Base-by-base conservation (phyloP, 2,797 vertebrate genomes). In the Sarcophilus harrisii region DNA sequence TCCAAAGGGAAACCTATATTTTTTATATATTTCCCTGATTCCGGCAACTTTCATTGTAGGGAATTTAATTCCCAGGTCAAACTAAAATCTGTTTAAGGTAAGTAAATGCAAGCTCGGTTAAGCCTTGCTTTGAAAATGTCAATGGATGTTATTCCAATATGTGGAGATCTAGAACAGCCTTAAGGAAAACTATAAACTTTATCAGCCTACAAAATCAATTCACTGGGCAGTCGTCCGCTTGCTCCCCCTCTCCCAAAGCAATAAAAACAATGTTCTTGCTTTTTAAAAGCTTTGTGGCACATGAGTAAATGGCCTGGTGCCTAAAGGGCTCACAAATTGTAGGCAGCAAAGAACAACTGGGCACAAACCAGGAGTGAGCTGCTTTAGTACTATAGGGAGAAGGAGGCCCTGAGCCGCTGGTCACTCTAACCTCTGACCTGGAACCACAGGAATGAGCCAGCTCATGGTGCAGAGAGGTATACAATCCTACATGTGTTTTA, bases 201-300 rank as follows among this genome's bases (percentile, higher is more conserved):
- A 57, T 57, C 58, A 90, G 49, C 13, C 58, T 59, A 92, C 62
- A 97, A 94, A 94, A 66, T 38, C 60, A 89, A 89, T 55, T 92
- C 16, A 24, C 13, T 11, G n/a, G 24, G 57, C 4, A n/a, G 38
- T 57, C 60, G 73, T 90, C 24, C 6, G 11, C n/a, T 81, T 45
- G 8, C 5, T 81, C 38, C 38, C 21, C 73, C 38, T 27, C 73
- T 21, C 66, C 38, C 73, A 24, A 87, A 87, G 73, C 73, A 87
- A 87, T 87, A 87, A 87, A 49, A 87, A 49, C 73, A 5, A 45
- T 28, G 21, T 87, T 49, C 73, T 87, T 87, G 73, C 73, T 87
- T 27, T 45, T 87, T 45, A 45, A 87, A 87, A 87, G 73, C 38
- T 87, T 45, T 49, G 21, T 49, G 45, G 57, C 6, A 92, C 57